Evolutionary conservation across 2,113 vertebrate species (phyloP), one percentile per base, ranked within the genome.

Genomic region (Pterocles gutturalis): DNA sequence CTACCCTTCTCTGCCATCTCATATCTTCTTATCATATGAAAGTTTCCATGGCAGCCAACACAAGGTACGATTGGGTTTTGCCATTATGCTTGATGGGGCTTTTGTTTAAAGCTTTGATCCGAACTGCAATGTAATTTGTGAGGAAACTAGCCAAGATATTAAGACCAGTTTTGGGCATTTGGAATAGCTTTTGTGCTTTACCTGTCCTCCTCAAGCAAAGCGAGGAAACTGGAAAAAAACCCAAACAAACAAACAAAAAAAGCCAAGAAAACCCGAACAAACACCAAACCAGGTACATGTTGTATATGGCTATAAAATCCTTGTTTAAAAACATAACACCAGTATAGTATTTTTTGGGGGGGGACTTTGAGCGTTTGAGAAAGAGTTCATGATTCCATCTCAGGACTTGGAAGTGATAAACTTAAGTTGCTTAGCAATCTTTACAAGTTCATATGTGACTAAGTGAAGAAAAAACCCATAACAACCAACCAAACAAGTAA

Each of bases 141-240:
- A 90, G 29, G 13, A 90, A 92, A 72, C 62, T 86, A 96, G 66
- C 15, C 64, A 90, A 94, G n/a, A 90, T 34, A 69, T 83, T 87
- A 87, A 86, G 83, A 86, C 0, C 4, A 66, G 18, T 73, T 92
- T 76, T 3, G 29, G 24, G 20, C 16, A 26, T 85, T 57, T 83
- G 33, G 11, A 90, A 61, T 22, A 66, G 58, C 25, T 86, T 70
- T 62, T 95, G 22, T 60, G 6, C 24, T 90, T 90, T 55, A 76
- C 17, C 45, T 46, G 29, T 36, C 60, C n/a, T 92, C 29, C 25
- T 87, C 45, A 66, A 75, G 34, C 24, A 48, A 78, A 87, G 65
- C 4, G 24, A 67, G 4, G 28, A 85, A 69, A 46, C 24, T 72
- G 29, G 13, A 67, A 78, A 41, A 75, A 58, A 0, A 0, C 1